Conservation (phyloP, 2,113 vertebrate species). For the Phylloscopus trochiloides region DNA sequence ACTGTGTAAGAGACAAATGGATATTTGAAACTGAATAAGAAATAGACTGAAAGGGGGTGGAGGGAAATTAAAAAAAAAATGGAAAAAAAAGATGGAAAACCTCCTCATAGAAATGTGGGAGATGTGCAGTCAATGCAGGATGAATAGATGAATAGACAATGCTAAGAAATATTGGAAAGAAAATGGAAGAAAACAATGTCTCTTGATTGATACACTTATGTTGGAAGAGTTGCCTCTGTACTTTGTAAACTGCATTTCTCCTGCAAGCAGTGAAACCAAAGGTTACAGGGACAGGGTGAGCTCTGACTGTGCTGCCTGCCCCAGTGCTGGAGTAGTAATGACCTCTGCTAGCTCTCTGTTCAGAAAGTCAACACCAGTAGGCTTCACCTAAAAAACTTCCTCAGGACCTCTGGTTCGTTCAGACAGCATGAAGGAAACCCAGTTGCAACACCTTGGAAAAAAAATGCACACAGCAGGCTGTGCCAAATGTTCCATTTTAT, state of each 20-base stretch:
- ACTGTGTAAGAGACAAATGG: not conserved
- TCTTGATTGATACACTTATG: not conserved
- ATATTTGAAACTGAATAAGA: not conserved
- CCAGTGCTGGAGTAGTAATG: not conserved
- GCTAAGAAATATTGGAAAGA: not conserved
- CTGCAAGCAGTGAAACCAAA: not conserved
- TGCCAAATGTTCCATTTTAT: not conserved
- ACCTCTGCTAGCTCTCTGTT: not conserved
- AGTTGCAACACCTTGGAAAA: not conserved
- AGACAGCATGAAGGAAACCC: not conserved
- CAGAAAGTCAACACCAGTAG: not conserved
- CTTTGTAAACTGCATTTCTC: not conserved
- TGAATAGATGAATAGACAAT: not conserved
- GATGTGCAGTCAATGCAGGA: not conserved
- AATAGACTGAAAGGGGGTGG: not conserved
- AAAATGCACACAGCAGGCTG: fast-evolving
- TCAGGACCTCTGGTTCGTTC: not conserved
- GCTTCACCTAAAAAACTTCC: not conserved
- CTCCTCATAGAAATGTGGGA: not conserved
- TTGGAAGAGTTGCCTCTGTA: not conserved
- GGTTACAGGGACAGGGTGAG: not conserved
- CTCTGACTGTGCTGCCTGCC: fast-evolving
- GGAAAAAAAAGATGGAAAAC: not conserved
- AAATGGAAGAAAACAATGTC: not conserved
- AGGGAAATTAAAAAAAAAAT: not conserved